phyloP scores from a whole-genome alignment of 2,113 vertebrate species.

The Pan paniscus region DNA sequence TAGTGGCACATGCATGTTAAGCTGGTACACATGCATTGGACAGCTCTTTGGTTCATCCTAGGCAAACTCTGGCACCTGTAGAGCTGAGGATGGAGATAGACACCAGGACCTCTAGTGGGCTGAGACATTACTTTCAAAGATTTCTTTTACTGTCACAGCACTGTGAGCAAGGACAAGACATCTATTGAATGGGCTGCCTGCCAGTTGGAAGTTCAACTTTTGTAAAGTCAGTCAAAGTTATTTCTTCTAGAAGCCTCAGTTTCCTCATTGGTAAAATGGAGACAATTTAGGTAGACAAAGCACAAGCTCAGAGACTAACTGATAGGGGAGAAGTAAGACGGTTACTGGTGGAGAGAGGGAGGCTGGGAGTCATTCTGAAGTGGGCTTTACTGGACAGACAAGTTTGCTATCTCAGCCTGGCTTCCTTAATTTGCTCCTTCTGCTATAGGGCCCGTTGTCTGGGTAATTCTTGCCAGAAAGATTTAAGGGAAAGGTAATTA shows the following conservation, averaged over 20 bases:
- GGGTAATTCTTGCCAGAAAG: not conserved
- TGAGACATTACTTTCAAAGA: not conserved
- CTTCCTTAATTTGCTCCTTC: not conserved
- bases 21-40: not conserved
- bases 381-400: not conserved
- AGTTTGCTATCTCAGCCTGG: not conserved
- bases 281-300: not conserved
- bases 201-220: not conserved
- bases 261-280: not conserved
- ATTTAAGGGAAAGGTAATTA: not conserved
- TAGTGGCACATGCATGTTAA: not conserved
- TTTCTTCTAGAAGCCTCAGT: not conserved
- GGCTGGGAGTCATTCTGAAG: not conserved
- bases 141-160: not conserved
- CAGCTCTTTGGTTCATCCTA: not conserved
- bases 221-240: not conserved
- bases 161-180: not conserved
- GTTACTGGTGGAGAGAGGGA: not conserved
- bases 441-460: not conserved
- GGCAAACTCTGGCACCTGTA: not conserved
- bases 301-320: not conserved
- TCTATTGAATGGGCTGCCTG: not conserved
- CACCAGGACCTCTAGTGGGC: not conserved
- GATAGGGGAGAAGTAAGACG: not conserved
- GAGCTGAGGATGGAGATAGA: not conserved